Percentiles rank a stretch among this genome's conserved stretches.
phyloP scores from a whole-genome alignment of 2,113 vertebrate species.

The Caretta caretta region DNA sequence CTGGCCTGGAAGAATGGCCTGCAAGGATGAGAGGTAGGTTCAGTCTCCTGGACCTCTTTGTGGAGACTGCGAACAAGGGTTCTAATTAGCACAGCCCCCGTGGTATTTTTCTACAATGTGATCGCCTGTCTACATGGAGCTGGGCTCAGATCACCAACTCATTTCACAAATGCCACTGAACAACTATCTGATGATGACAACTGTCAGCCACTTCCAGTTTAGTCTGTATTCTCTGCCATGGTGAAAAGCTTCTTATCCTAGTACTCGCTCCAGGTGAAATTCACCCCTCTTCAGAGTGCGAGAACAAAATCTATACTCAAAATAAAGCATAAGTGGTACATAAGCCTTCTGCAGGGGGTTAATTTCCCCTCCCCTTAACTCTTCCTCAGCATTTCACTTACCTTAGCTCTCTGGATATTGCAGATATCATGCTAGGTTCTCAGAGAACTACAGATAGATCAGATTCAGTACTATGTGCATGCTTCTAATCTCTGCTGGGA shows the following conservation, averaged over 20 bases:
- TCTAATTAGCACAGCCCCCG: neutral
- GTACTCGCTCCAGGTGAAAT: neutral
- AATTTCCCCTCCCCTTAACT: neutral
- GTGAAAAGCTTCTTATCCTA: neutral
- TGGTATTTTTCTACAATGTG: neutral
- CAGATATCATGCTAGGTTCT: accelerated
- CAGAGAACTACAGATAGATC: accelerated
- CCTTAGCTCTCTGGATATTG: accelerated
- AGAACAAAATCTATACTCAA: neutral
- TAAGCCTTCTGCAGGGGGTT: accelerated
- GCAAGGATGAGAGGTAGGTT: neutral
- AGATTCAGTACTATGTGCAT: accelerated
- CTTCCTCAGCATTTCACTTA: neutral
- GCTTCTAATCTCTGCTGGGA: accelerated
- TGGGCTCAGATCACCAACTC: neutral
- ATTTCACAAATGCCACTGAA: neutral
- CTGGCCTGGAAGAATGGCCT: neutral
- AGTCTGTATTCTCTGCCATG: neutral
- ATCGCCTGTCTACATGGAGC: neutral
- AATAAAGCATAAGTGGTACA: neutral
- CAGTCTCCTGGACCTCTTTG: neutral
- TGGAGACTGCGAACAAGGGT: neutral
- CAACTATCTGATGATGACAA: neutral
- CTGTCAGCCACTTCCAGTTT: neutral
- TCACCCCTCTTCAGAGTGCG: neutral